Conservation (phyloP, 2,113 vertebrate species). For the Corydoras sp. region DNA sequence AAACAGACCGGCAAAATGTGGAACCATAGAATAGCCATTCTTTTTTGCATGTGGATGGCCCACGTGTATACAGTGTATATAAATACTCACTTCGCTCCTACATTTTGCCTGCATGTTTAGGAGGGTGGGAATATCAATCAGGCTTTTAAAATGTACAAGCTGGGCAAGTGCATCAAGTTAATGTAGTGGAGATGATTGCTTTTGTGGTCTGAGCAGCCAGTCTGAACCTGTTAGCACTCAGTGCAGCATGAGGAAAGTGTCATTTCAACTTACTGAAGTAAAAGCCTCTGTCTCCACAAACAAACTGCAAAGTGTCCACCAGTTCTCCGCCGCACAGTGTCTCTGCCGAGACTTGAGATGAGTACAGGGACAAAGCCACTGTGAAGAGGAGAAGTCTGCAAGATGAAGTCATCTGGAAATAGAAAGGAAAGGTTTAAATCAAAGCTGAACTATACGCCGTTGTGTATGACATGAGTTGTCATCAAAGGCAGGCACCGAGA, state of each 20-base stretch:
- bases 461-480: background rate
- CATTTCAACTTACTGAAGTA: conserved; percentile 77
- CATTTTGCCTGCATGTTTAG: too few species aligned
- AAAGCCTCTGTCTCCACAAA: conserved; percentile 81
- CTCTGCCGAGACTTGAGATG: conserved; percentile 69
- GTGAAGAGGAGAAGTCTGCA: conserved; percentile 62
- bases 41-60: background rate
- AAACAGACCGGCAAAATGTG: background rate
- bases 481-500: background rate
- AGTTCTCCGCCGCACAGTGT: conserved; percentile 82
- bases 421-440: background rate
- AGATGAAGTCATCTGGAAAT: conserved; percentile 52
- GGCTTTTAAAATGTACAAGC: background rate
- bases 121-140: too few species aligned
- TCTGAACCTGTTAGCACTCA: conserved; percentile 9
- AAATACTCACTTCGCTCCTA: too few species aligned
- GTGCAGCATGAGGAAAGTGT: conserved; percentile 1
- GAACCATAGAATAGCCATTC: background rate
- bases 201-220: conserved; percentile 2
- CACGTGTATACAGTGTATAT: too few species aligned
- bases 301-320: conserved; percentile 83
- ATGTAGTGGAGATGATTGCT: background rate
- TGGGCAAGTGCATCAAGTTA: background rate
- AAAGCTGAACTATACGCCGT: background rate
- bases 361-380: conserved; percentile 69